These are phyloP conservation scores for Barbus barbus DNA, from an alignment of 2,113 vertebrate species.

Conservation along the genomic window DNA sequence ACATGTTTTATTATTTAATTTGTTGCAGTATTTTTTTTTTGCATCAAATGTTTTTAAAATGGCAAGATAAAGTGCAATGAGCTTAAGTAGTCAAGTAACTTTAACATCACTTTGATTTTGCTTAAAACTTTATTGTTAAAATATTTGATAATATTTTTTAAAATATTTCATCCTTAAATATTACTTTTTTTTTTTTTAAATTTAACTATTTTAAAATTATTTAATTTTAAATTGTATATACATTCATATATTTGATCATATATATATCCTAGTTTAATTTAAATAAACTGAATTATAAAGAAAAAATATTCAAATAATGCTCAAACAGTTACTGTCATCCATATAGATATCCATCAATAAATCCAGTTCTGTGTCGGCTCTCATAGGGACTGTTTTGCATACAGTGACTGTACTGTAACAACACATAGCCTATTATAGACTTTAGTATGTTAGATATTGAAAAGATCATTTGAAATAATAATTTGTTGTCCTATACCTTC, in stretches of 20 bases:
- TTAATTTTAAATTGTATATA: too few relatives aligned
- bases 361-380: too few relatives aligned
- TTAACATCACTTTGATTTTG: not conserved
- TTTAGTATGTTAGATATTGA: not conserved
- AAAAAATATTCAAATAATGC: not conserved
- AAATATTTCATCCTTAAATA: too few relatives aligned
- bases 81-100: not conserved
- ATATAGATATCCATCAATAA: too few relatives aligned
- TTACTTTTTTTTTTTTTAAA: too few relatives aligned
- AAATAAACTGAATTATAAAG: not conserved
- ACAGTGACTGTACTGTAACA: not conserved
- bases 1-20: not conserved
- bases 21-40: not conserved
- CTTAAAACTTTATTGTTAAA: too few relatives aligned
- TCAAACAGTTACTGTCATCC: too few relatives aligned
- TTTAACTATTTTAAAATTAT: not conserved
- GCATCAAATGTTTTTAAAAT: not conserved
- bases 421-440: not conserved
- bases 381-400: not conserved
- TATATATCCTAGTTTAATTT: not conserved
- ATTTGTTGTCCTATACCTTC: not conserved
- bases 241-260: too few relatives aligned
- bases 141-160: not conserved
- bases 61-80: not conserved
- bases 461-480: not conserved